Base-by-base conservation (phyloP, 1,140 invertebrate genomes). In the Bombus pascuorum region DNA sequence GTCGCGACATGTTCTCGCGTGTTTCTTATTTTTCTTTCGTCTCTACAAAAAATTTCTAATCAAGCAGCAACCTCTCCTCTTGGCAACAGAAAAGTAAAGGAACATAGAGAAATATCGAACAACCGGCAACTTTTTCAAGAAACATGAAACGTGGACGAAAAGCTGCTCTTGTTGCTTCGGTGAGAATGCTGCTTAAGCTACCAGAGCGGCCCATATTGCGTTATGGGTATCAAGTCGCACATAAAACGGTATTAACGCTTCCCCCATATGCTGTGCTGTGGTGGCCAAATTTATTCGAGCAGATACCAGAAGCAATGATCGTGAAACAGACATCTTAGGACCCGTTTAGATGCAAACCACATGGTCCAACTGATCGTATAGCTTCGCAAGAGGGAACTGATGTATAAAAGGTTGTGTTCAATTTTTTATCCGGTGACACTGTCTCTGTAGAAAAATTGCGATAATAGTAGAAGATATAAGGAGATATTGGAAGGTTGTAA, bases 181-280 rank as follows among this genome's bases (percentile, higher is more conserved):
- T n/a, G 59, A 62, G 28, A 28, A n/a, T n/a, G 28, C 25, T 10
- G 59, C 59, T 12, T 62, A 62, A 62, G 68, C 37, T 57, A 75
- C 57, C 42, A 75, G 34, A 28, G 79, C 86, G 90, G 85, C 92
- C 91, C 92, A 93, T 92, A 91, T 92, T 94, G 93, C 92, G 92
- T 93, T 94, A 93, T 89, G 92, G 90, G 87, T 91, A 93, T 94
- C 93, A 89, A 86, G 85, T 87, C 88, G 85, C 81, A 89, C 93
- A 94, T 95, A 94, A 95, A 95, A 86, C 84, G 91, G 93, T 87
- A 94, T 95, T 95, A 95, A 87, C 93, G 89, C 92, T 92, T 93
- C 90, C 92, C 91, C 93, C 92, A 93, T 93, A 93, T 94, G 92
- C 90, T 85, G 81, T 79, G 85, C 82, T 71, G 22, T 59, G 47